phyloP scores from a whole-genome alignment of 35 echinoderm and acorn worm genomes.

The Apostichopus californicus region DNA sequence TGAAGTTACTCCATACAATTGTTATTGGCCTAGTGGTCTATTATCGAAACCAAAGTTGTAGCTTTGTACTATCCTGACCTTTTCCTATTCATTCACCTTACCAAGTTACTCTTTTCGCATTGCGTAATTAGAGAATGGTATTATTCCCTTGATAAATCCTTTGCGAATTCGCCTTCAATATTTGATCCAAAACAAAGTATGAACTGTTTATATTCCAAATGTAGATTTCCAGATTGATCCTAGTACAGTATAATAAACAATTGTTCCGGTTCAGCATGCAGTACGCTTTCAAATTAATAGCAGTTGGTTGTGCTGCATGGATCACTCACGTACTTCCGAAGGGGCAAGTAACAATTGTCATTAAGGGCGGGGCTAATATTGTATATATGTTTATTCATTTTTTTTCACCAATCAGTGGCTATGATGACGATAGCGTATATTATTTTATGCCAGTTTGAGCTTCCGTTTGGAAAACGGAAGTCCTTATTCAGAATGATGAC shows the following conservation, averaged over 20 bases:
- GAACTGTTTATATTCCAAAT: not conserved
- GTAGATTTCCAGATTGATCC: not conserved
- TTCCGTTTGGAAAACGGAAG: constrained; percentile 14
- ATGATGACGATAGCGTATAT: not conserved
- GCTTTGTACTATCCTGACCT: too few relatives aligned
- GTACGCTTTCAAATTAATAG: not conserved
- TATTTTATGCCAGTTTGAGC: not conserved
- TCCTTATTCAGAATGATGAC: not conserved
- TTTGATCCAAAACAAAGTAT: not conserved
- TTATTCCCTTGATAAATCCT: not conserved
- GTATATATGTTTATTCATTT: not conserved
- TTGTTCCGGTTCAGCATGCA: not conserved
- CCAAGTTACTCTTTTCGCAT: not conserved
- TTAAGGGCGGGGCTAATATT: not conserved
- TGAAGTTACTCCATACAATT: too few relatives aligned
- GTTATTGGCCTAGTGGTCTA: too few relatives aligned
- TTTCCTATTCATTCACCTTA: not conserved
- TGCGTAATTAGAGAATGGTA: not conserved
- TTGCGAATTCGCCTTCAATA: not conserved
- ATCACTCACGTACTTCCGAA: too few relatives aligned
- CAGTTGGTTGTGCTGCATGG: not conserved
- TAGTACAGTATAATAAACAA: not conserved
- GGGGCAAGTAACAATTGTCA: too few relatives aligned
- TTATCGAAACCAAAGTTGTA: too few relatives aligned
- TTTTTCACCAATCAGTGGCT: not conserved